These are phyloP conservation scores for Alosa sapidissima DNA, from an alignment of 2,797 vertebrate species.

Conservation along the genomic window DNA sequence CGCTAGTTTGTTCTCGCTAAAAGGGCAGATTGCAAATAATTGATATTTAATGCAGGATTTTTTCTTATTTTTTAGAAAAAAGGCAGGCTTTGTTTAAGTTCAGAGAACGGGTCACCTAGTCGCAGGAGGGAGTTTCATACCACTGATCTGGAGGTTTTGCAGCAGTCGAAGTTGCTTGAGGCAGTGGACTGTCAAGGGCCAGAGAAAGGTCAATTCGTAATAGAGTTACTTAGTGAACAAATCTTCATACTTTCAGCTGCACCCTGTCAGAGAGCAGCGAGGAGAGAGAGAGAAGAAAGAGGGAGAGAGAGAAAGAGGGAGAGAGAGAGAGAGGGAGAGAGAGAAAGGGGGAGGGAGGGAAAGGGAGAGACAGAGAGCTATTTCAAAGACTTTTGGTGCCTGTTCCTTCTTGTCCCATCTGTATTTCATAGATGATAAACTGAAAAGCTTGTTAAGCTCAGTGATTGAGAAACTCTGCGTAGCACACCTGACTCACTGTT, in stretches of 20 bases:
- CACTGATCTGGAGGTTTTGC: slow-evolving; percentile 42
- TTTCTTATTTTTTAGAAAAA: background rate
- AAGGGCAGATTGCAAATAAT: slow-evolving; percentile 24
- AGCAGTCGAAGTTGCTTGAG: slow-evolving; percentile 48
- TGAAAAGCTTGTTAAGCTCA: slow-evolving; percentile 37
- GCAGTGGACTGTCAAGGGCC: slow-evolving; percentile 62
- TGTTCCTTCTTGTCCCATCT: slow-evolving; percentile 43
- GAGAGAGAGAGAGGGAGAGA: background rate
- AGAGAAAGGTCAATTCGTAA: slow-evolving; percentile 65
- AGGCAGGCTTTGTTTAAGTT: slow-evolving; percentile 8
- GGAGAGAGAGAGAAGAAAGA: background rate
- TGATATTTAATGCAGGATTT: slow-evolving; percentile 23
- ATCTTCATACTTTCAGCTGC: slow-evolving; percentile 47
- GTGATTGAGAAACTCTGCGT: slow-evolving; percentile 41
- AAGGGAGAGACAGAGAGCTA: slow-evolving; percentile 6
- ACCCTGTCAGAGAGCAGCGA: slow-evolving; percentile 43
- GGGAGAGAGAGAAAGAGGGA: background rate
- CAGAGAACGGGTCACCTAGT: background rate
- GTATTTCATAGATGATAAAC: slow-evolving; percentile 33
- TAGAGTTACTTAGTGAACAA: slow-evolving; percentile 58
- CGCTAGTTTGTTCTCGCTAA: background rate
- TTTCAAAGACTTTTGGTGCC: slow-evolving; percentile 32
- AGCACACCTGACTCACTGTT: slow-evolving; percentile 47
- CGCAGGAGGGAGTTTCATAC: slow-evolving; percentile 19
- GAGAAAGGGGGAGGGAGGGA: background rate